Evolutionary conservation across 2,888 invertebrate species (phyloP).

Genomic region (Cordilura impudica): DNA sequence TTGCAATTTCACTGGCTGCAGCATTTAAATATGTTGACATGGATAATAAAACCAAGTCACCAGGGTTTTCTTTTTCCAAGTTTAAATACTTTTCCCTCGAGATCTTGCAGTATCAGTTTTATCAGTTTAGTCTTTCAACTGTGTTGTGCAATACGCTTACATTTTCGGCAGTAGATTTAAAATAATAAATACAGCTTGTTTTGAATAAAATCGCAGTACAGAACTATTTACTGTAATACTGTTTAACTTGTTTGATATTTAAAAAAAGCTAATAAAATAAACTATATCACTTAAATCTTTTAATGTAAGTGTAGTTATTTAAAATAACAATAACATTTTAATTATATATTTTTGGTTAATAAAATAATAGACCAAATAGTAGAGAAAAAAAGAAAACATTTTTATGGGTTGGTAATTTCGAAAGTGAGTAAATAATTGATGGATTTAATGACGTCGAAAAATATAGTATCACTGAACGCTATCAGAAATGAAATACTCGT

Average conservation of each 20-base stretch:
- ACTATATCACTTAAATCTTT: neutral
- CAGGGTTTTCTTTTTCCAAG: neutral
- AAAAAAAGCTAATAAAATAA: slow-evolving; percentile 1
- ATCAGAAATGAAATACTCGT: neutral
- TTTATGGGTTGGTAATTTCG: slow-evolving; percentile 34
- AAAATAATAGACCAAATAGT: neutral
- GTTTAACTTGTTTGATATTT: neutral
- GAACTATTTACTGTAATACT: neutral
- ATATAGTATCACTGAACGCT: neutral
- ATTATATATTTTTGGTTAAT: neutral
- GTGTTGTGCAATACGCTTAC: neutral
- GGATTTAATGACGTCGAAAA: neutral
- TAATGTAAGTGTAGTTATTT: neutral
- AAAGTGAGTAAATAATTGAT: slow-evolving; percentile 17
- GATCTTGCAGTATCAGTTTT: neutral
- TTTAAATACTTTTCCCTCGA: slow-evolving; percentile 6
- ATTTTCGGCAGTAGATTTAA: neutral
- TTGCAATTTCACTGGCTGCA: neutral
- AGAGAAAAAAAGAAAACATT: slow-evolving; percentile 33
- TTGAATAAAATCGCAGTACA: neutral
- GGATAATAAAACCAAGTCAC: neutral
- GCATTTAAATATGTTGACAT: neutral
- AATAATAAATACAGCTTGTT: too few species aligned
- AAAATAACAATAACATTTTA: neutral
- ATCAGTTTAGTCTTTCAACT: neutral